Evolutionary conservation across 2,797 vertebrate species (phyloP), one percentile per base, ranked within the genome.

Genomic region (Onychomys torridus): DNA sequence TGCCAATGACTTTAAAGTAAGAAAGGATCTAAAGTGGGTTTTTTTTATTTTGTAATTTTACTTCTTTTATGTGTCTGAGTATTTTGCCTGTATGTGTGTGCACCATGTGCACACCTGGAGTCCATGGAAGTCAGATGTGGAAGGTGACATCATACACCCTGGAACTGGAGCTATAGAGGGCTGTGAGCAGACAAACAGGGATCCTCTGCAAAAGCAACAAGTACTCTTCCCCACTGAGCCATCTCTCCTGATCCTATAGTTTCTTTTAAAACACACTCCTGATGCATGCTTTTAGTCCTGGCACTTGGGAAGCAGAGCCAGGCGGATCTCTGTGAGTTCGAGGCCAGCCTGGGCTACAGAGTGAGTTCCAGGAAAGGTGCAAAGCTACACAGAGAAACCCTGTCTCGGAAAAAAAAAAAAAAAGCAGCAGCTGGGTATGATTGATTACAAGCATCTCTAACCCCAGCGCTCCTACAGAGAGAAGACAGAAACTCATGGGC

Each of bases 201-300:
- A 17, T 55, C 49, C n/a, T 55, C 49, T 79, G 17, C 77, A n/a
- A 57, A 79, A 11, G 19, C 52, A 79, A 79, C 77, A n/a, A 57
- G 49, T 25, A 25, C 52, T 25, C 52, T 34, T 55, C 55, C n/a
- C 49, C 52, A 55, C 19, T n/a, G 77, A 37, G 77, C 32, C 29
- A 52, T 21, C n/a, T 25, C 52, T n/a, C 52, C 6, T 12, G 49
- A 52, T 29, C 23, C 2, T 37, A 25, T 59, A 94, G 32, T 0
- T 81, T 89, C 61, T 78, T 92, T 84, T 65, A 25, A 84, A 95
- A 83, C 84, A 46, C 79, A 75, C 5, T 29, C 84, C 49, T 52
- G 49, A 52, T 12, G 11, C 49, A 52, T 5, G 12, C 49, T 52
- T 52, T 52, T 52, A 52, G 49, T 52, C 49, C 49, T 13, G 13